Evolutionary conservation across 2,888 invertebrate species (phyloP), one percentile per base, ranked within the genome.

Genomic region (Archips crataeganus): DNA sequence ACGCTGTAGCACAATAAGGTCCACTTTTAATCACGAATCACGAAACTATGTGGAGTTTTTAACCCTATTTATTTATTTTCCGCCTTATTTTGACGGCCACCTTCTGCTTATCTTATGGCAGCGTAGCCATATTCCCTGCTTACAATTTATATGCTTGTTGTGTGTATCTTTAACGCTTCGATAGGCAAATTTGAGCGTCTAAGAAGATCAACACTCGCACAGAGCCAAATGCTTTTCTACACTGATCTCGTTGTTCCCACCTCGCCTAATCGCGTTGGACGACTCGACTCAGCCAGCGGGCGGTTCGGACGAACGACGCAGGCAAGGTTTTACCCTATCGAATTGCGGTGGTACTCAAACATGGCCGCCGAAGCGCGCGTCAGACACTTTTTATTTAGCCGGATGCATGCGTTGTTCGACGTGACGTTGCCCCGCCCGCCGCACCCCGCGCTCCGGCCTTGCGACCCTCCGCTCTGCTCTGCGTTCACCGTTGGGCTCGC

Each of bases 41-140:
- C 78, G 80, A 77, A 82, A 79, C 77, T 81, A 85, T 83, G 87
- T 87, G 87, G 87, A 87, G 86, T 89, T 90, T 65, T 87, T 88
- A 90, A 87, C 89, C 87, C 89, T 90, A 91, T 92, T 93, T 93
- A 93, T 92, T 92, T 93, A 93, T 93, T 93, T 92, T 93, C 88
- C 86, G 86, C 85, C 85, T 87, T 92, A 91, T 92, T 90, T 90
- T 92, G 90, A 91, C 89, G 90, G 84, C 81, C 81, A 82, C 79
- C 79, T 88, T 88, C 80, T 83, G 84, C 81, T 80, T 77, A 76
- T 81, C 81, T 80, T 77, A 73, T 65, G 72, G 74, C 79, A 75
- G 76, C 78, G 79, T 79, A 73, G 67, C 79, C 80, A 79, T 77
- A 78, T 81, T 79, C 80, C 70, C 76, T 77, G 75, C 80, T 79